A percentile compares a stretch with the other conserved stretches of the same genome.
Conservation (phyloP, 2,797 vertebrate species). For the Pangasius macronema region DNA sequence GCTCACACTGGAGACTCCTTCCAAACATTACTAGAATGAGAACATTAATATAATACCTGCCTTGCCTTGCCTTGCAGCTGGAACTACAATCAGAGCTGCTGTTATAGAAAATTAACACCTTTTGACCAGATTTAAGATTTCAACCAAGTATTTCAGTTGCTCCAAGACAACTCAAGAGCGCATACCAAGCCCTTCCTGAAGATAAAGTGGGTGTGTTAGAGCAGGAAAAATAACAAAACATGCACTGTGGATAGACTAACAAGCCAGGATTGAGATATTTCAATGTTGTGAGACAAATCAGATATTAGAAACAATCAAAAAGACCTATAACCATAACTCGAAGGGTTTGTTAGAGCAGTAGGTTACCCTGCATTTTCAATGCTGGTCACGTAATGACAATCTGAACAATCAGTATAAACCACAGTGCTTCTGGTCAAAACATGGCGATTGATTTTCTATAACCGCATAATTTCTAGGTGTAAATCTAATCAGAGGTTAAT, state of each 20-base stretch:
- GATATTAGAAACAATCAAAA: background rate
- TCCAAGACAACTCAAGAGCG: background rate
- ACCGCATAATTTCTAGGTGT: too few species aligned
- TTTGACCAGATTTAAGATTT: background rate
- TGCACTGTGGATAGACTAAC: background rate
- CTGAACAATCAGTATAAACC: too few species aligned
- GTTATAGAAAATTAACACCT: background rate
- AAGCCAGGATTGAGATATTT: background rate
- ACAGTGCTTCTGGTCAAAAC: too few species aligned
- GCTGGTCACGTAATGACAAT: background rate
- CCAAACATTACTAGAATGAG: background rate
- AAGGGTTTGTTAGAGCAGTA: background rate
- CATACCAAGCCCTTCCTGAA: background rate
- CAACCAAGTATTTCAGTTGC: background rate
- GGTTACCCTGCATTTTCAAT: background rate
- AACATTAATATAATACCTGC: background rate
- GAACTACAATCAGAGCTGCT: background rate
- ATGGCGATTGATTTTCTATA: too few species aligned
- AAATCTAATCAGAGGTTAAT: too few species aligned
- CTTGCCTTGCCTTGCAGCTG: background rate
- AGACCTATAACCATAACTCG: background rate
- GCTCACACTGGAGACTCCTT: background rate
- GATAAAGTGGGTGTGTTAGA: background rate
- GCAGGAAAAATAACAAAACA: background rate
- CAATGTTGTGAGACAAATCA: background rate